These are phyloP conservation scores for Pocota personata DNA, from an alignment of 2,888 invertebrate species.

Conservation along the genomic window DNA sequence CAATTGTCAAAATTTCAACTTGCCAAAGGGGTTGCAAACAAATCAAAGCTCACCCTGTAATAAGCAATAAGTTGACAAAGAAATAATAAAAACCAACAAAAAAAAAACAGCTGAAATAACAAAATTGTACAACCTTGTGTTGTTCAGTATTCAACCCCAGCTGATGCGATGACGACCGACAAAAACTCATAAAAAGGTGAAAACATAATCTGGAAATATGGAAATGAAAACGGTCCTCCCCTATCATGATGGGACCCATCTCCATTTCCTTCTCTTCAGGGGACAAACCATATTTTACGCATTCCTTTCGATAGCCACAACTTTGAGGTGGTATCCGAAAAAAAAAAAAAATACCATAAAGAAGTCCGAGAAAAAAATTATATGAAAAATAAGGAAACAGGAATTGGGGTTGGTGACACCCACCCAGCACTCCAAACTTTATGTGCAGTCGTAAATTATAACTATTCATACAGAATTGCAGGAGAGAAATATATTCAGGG, in stretches of 20 bases:
- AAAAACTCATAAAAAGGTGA: conserved; percentile 72
- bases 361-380: conserved; percentile 20
- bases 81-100: conserved; percentile 7
- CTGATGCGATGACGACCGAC: conserved; percentile 28
- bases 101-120: conserved; percentile 51
- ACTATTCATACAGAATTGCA: conserved; percentile 68
- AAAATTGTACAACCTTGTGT: conserved; percentile 37
- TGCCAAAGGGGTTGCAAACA: conserved; percentile 66
- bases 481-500: conserved; percentile 36
- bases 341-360: conserved; percentile 29
- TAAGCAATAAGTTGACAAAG: conserved; percentile 50
- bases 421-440: conserved; percentile 49
- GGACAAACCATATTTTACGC: conserved; percentile 63
- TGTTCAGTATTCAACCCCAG: neutral
- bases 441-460: conserved; percentile 69
- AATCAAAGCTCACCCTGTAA: conserved; percentile 67
- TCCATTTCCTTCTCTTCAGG: conserved; percentile 37
- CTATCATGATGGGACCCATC: conserved; percentile 40
- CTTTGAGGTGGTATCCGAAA: conserved; percentile 52
- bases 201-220: conserved; percentile 72
- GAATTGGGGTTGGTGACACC: neutral
- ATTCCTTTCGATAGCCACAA: conserved; percentile 66
- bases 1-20: conserved; percentile 63
- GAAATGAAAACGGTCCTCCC: conserved; percentile 65
- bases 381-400: conserved; percentile 40